Evolutionary conservation across 2,888 invertebrate genomes (phyloP).

Genomic region (Charanyca ferruginea): DNA sequence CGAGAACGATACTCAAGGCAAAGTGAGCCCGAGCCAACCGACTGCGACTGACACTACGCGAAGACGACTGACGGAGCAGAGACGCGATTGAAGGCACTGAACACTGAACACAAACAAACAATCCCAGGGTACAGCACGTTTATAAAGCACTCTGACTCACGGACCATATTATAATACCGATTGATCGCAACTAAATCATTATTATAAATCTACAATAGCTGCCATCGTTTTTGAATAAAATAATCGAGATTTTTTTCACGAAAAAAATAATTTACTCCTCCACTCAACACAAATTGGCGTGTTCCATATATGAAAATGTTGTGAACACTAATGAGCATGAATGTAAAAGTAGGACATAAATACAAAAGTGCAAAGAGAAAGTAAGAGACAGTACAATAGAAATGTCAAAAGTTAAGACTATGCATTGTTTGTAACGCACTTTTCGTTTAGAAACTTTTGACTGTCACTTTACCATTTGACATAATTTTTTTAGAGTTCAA

Average conservation of each 20-base stretch:
- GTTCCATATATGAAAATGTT: slow-evolving; percentile 28
- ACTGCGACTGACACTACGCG: slow-evolving; percentile 63
- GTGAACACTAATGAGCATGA: slow-evolving; percentile 14
- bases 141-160: slow-evolving; percentile 27
- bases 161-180: slow-evolving; percentile 29
- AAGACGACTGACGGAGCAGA: slow-evolving; percentile 63
- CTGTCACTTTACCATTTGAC: slow-evolving; percentile 28
- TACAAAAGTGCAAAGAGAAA: background rate
- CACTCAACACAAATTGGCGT: slow-evolving; percentile 25
- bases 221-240: slow-evolving; percentile 5
- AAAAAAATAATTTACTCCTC: slow-evolving; percentile 50
- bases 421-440: slow-evolving; percentile 1
- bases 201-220: background rate
- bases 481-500: slow-evolving; percentile 2
- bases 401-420: background rate
- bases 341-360: slow-evolving; percentile 24
- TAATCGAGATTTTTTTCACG: slow-evolving; percentile 9
- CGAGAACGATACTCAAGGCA: slow-evolving; percentile 49
- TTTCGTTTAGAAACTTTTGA: slow-evolving; percentile 53
- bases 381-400: slow-evolving; percentile 24
- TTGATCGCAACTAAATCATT: slow-evolving; percentile 15
- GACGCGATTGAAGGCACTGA: slow-evolving; percentile 63
- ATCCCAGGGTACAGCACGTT: slow-evolving; percentile 33
- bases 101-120: slow-evolving; percentile 67
- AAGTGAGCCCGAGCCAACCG: slow-evolving; percentile 60